Evolutionary conservation across 2,113 vertebrate genomes (phyloP).

Genomic region (Scopus umbretta): DNA sequence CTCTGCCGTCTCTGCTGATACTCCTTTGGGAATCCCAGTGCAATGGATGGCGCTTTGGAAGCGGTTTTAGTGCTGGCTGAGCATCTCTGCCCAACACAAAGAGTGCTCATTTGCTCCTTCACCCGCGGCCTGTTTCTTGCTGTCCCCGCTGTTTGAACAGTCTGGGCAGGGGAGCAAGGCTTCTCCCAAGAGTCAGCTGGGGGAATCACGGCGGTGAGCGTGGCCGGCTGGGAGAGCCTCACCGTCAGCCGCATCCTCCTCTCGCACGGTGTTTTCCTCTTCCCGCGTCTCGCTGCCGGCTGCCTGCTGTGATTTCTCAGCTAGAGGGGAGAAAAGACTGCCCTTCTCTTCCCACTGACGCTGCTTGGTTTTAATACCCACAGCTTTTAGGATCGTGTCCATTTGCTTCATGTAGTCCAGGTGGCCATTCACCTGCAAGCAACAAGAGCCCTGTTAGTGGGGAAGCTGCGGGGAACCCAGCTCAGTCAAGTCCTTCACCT

Average conservation of each 20-base stretch:
- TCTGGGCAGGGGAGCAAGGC: background rate
- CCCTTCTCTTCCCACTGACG: constrained; percentile 61
- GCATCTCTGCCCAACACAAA: background rate
- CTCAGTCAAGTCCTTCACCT: background rate
- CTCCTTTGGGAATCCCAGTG: background rate
- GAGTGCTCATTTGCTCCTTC: background rate
- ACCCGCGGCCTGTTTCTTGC: background rate
- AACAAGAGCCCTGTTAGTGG: background rate
- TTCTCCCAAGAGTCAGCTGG: background rate
- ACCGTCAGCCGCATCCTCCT: background rate
- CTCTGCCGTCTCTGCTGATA: background rate
- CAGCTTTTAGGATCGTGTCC: constrained; percentile 87
- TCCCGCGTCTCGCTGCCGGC: background rate
- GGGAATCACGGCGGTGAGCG: background rate
- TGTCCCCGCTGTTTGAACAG: background rate
- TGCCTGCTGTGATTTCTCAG: background rate
- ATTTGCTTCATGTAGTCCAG: constrained; percentile 97
- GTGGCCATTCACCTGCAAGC: constrained; percentile 88
- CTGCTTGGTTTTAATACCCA: constrained; percentile 85
- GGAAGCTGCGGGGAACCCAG: background rate
- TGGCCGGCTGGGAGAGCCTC: background rate
- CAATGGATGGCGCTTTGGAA: background rate
- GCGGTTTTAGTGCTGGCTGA: background rate
- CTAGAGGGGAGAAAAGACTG: background rate
- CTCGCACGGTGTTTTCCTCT: background rate